A percentile compares a stretch with the other conserved stretches of the same genome.
Conservation (phyloP, 2,113 vertebrate genomes). For the Mesoclemmys tuberculata region DNA sequence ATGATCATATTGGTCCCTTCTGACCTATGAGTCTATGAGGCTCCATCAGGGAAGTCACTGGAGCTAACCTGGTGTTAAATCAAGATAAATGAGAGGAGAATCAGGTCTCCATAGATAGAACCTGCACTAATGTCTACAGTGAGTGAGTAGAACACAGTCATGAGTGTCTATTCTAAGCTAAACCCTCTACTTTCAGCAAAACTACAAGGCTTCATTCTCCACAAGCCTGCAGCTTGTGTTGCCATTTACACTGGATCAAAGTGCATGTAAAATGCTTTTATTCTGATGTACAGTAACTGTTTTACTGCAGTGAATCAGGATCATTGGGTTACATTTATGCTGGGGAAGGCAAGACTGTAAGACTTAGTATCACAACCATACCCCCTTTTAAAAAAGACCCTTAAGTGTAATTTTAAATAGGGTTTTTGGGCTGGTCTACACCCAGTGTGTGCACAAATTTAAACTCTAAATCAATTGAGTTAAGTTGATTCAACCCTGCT, state of each 20-base stretch:
- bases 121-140: not conserved
- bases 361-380: not conserved
- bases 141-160: not conserved
- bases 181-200: not conserved
- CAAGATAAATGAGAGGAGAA: not conserved
- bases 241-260: not conserved
- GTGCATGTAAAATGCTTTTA: not conserved
- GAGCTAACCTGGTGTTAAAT: not conserved
- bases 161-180: not conserved
- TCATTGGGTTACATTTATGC: not conserved
- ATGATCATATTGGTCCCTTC: no score
- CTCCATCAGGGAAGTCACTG: not conserved
- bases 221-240: not conserved
- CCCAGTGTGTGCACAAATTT: not conserved
- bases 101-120: not conserved
- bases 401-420: constrained; percentile 34
- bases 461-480: not conserved
- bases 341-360: not conserved
- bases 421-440: constrained; percentile 21
- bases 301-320: not conserved
- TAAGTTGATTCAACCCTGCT: constrained; percentile 9
- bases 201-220: not conserved
- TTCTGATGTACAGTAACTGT: not conserved
- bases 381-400: constrained; percentile 27
- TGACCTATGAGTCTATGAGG: no score